Evolutionary conservation across 2,888 invertebrate species (phyloP).

Genomic region (Drosophila emarginata): DNA sequence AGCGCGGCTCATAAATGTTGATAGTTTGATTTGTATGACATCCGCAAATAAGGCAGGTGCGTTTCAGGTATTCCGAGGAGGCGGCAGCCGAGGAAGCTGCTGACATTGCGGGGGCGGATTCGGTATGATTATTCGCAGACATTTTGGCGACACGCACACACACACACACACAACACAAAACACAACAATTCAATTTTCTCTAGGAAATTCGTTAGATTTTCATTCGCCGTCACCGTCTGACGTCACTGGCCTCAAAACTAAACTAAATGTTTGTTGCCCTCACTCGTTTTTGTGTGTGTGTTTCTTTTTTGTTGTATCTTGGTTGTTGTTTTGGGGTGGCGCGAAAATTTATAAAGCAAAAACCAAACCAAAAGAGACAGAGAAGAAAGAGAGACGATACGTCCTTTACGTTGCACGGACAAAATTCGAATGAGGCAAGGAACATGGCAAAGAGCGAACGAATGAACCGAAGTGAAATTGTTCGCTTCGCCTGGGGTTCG

Average conservation of each 20-base stretch:
- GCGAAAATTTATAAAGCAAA: conserved; percentile 38
- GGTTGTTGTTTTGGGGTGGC: conserved; percentile 29
- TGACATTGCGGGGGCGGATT: conserved; percentile 59
- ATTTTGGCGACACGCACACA: conserved; percentile 40
- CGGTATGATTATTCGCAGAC: conserved; percentile 65
- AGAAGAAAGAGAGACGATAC: conserved; percentile 39
- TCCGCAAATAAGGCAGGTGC: conserved; percentile 82
- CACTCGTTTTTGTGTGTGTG: conserved; percentile 7
- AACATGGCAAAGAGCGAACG: background rate
- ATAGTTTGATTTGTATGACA: conserved; percentile 82
- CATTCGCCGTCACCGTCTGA: conserved; percentile 29
- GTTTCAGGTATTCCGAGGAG: conserved; percentile 79
- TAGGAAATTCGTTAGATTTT: background rate
- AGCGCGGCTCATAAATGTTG: conserved; percentile 82
- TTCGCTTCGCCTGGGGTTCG: background rate
- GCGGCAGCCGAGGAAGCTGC: conserved; percentile 52
- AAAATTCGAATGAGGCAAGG: conserved; percentile 73
- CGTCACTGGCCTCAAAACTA: conserved; percentile 29
- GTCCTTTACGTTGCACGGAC: conserved; percentile 79
- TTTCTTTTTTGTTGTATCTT: background rate
- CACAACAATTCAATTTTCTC: background rate
- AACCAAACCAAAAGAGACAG: conserved; percentile 31
- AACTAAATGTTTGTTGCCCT: conserved; percentile 16
- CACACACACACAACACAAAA: background rate
- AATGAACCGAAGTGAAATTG: conserved; percentile 23